Evolutionary conservation across 2,797 vertebrate species (phyloP).

Genomic region (Miichthys miiuy): DNA sequence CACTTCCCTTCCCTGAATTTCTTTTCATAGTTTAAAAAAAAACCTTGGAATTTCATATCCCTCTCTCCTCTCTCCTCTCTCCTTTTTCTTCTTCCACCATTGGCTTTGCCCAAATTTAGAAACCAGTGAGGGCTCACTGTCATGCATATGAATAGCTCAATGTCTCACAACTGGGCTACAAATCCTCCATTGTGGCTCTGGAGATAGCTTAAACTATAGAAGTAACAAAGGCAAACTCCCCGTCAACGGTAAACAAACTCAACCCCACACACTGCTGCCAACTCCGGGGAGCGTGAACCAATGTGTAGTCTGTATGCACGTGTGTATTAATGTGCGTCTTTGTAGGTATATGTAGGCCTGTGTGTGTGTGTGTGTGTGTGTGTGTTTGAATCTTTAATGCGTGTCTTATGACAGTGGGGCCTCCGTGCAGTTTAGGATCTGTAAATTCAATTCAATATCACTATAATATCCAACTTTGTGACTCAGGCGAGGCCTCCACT

Average conservation of each 20-base stretch:
- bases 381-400: constrained; percentile 73
- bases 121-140: constrained; percentile 73
- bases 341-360: not conserved
- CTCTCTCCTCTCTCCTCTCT: not conserved
- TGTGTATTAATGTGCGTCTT: not conserved
- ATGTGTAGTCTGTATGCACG: not conserved
- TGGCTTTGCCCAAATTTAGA: constrained; percentile 74
- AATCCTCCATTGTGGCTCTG: constrained; percentile 69
- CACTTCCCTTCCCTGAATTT: constrained; percentile 52
- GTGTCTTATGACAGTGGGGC: constrained; percentile 48
- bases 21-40: constrained; percentile 64
- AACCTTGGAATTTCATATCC: constrained; percentile 77
- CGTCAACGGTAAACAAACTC: constrained; percentile 56
- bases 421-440: constrained; percentile 41
- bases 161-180: constrained; percentile 73
- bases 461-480: constrained; percentile 57
- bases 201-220: constrained; percentile 66
- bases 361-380: constrained; percentile 20
- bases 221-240: constrained; percentile 62
- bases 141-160: constrained; percentile 79
- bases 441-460: constrained; percentile 70
- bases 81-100: not conserved
- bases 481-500: constrained; percentile 35
- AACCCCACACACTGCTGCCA: not conserved
- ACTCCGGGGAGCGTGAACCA: constrained; percentile 15